phyloP scores from a whole-genome alignment of 2,797 vertebrate species.

The Ctenopoma multispine region DNA sequence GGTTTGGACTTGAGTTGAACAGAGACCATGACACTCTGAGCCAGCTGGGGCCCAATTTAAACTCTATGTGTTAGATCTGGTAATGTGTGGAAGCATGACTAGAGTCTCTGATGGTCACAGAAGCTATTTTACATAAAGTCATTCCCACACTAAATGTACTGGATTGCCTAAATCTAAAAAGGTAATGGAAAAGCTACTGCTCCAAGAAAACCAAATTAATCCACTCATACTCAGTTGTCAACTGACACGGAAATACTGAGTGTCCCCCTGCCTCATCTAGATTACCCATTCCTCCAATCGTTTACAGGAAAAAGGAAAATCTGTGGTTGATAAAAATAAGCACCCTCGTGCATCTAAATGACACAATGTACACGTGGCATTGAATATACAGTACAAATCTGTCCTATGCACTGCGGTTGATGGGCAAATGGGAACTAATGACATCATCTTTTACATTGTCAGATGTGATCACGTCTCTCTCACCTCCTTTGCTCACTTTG shows the following conservation, averaged over 20 bases:
- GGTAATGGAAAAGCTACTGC: neutral
- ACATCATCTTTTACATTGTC: constrained; percentile 23
- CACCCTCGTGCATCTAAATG: neutral
- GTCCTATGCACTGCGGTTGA: neutral
- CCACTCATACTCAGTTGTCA: neutral
- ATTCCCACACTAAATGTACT: constrained; percentile 3
- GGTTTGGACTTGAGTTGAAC: constrained; percentile 41
- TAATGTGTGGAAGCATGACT: constrained; percentile 18
- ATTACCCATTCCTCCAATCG: neutral
- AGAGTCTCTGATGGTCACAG: neutral
- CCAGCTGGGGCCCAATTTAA: constrained; percentile 20
- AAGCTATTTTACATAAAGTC: neutral
- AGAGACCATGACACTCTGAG: constrained; percentile 16
- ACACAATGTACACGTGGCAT: neutral
- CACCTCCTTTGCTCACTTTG: constrained; percentile 33
- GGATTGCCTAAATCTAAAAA: neutral
- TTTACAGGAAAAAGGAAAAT: too few relatives aligned
- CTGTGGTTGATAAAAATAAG: too few relatives aligned
- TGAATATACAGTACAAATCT: neutral
- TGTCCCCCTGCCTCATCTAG: neutral
- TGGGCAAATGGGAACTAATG: constrained; percentile 6
- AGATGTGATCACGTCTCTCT: constrained; percentile 35
- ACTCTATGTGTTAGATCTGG: constrained; percentile 14
- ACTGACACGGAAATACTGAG: neutral
- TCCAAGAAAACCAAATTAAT: neutral